Evolutionary conservation across 1,140 invertebrate species (phyloP), one percentile per base, ranked within the genome.

Genomic region (Drosophila murphyi): DNA sequence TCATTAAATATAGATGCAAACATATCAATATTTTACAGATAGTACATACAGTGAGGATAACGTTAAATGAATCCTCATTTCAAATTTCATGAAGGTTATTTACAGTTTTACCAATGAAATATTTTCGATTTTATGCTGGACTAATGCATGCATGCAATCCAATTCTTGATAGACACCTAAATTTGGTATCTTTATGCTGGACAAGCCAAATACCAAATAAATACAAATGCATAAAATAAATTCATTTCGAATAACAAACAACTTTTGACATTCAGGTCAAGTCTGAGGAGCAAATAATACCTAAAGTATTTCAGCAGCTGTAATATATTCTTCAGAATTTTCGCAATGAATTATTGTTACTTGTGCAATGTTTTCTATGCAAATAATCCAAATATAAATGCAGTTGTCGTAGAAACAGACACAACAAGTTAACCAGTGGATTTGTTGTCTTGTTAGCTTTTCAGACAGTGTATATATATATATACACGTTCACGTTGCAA

Each of bases 321-420:
- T 43, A 32, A 12, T 45, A 57, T 45, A 43, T 56, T 57, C 43
- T 28, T 7, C 10, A 28, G 35, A 28, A 0, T 4, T 29, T 55
- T 10, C 5, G 12, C 7, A 39, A 29, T 39, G 20, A 12, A 8
- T 48, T 50, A 39, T 55, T 55, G 12, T 10, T 39, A 39, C 3
- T 39, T 20, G 12, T 54, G 12, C 31, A 52, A 10, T 34, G 12
- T n/a, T 55, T 39, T 55, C 34, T 28, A 3, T 34, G 1, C 48
- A 32, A 32, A 51, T 10, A 51, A n/a, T 51, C 28, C 20, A 34
- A 45, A 60, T 34, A 12, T 28, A 60, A 34, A 60, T 60, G 32
- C 45, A 48, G 32, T 35, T 6, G 35, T 20, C 28, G 39, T 59
- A 20, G 34, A 8, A 55, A 55, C 35, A 56, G 20, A 41, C 20